Percentiles rank a stretch among this genome's conserved stretches.
These are phyloP conservation scores for Naja naja DNA, from an alignment of 2,113 vertebrate genomes.

Conservation along the genomic window DNA sequence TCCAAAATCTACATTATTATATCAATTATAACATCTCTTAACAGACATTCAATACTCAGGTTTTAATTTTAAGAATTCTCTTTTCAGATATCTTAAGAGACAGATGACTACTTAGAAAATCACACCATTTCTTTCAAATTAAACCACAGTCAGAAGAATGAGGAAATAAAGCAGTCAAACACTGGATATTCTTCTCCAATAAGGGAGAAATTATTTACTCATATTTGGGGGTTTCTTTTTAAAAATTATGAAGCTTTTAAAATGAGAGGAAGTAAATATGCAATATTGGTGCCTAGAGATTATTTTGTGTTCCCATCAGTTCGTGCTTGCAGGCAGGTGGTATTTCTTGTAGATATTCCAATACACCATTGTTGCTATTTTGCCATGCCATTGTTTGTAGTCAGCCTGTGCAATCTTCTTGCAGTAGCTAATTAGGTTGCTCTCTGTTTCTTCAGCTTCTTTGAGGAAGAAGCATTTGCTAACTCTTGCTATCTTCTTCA, in stretches of 20 bases:
- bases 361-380: neutral
- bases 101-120: neutral
- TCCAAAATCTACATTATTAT: constrained; percentile 13
- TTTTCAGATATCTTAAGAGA: neutral
- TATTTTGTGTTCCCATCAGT: neutral
- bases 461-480: neutral
- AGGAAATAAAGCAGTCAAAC: neutral
- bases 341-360: neutral
- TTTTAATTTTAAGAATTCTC: neutral
- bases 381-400: neutral
- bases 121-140: neutral
- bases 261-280: neutral
- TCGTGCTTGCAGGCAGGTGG: neutral
- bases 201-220: neutral
- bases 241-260: neutral
- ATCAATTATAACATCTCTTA: constrained; percentile 25
- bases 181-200: neutral
- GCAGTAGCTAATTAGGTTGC: neutral
- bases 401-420: neutral
- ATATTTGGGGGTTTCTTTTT: neutral
- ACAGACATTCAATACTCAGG: neutral
- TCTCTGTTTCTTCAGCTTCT: neutral
- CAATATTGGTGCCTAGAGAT: neutral
- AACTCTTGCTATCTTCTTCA: neutral
- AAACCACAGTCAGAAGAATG: neutral